These are phyloP conservation scores for Sinhomidia bicolor DNA, from an alignment of 2,888 invertebrate genomes.

Conservation along the genomic window DNA sequence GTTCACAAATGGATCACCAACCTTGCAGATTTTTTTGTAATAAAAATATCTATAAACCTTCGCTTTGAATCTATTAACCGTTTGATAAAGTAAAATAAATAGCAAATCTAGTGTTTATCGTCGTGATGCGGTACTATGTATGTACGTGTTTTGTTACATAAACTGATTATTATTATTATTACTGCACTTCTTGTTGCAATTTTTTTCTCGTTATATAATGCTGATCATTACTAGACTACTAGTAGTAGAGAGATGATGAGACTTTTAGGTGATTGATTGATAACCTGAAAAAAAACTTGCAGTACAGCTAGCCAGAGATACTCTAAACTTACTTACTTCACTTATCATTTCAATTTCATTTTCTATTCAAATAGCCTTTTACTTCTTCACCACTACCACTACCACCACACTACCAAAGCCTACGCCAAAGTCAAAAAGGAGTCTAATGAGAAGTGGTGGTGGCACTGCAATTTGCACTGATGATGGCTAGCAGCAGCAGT, in stretches of 20 bases:
- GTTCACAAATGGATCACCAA: not conserved
- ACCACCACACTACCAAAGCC: not conserved
- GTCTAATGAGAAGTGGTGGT: not conserved
- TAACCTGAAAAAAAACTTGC: not conserved
- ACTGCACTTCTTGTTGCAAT: constrained; percentile 11
- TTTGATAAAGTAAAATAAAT: constrained; percentile 4
- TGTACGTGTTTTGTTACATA: not conserved
- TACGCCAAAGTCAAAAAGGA: too few species aligned
- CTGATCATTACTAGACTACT: too few species aligned
- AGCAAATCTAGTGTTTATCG: too few species aligned
- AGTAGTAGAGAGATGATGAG: too few species aligned
- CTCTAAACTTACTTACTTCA: not conserved
- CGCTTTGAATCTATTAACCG: constrained; percentile 1
- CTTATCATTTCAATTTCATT: constrained; percentile 23
- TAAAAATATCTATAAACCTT: constrained; percentile 31
- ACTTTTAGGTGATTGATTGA: not conserved
- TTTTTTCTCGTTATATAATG: constrained; percentile 24
- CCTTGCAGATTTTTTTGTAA: not conserved
- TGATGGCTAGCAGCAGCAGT: not conserved
- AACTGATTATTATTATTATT: not conserved
- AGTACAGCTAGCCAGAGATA: not conserved
- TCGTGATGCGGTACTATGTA: not conserved
- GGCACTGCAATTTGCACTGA: not conserved
- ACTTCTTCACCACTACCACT: too few species aligned
- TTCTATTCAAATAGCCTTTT: constrained; percentile 7